phyloP scores from a whole-genome alignment of 2,888 invertebrate species.

The Steromphala cineraria region DNA sequence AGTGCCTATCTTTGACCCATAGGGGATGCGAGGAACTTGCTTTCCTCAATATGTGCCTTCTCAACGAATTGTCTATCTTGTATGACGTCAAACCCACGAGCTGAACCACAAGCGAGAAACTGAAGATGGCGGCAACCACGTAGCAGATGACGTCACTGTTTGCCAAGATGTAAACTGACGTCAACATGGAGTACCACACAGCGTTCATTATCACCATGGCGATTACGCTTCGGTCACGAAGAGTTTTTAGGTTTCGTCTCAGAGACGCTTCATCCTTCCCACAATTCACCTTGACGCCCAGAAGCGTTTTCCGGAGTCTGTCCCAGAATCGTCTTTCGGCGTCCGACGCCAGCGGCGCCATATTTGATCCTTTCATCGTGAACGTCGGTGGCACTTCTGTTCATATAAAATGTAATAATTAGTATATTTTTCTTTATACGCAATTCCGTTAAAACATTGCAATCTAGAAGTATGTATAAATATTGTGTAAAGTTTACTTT shows the following conservation, averaged over 20 bases:
- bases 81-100: constrained; percentile 51
- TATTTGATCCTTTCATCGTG: neutral
- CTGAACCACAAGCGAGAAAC: constrained; percentile 50
- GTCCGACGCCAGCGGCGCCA: neutral
- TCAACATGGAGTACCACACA: constrained; percentile 45
- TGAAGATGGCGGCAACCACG: constrained; percentile 48
- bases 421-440: too few species aligned
- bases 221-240: constrained; percentile 43
- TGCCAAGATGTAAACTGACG: constrained; percentile 42
- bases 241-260: constrained; percentile 26
- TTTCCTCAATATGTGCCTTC: constrained; percentile 36
- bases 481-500: too few species aligned
- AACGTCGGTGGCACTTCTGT: neutral
- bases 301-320: constrained; percentile 32
- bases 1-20: constrained; percentile 37
- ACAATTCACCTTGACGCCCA: constrained; percentile 43
- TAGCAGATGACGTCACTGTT: constrained; percentile 49
- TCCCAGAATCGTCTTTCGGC: constrained; percentile 41
- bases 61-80: constrained; percentile 43
- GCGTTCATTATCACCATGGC: constrained; percentile 43
- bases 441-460: too few species aligned
- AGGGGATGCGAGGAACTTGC: constrained; percentile 30
- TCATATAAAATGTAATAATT: neutral
- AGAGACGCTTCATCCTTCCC: constrained; percentile 32
- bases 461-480: too few species aligned